Base-by-base conservation (phyloP, 2,888 invertebrate genomes). In the Poecilus cupreus region DNA sequence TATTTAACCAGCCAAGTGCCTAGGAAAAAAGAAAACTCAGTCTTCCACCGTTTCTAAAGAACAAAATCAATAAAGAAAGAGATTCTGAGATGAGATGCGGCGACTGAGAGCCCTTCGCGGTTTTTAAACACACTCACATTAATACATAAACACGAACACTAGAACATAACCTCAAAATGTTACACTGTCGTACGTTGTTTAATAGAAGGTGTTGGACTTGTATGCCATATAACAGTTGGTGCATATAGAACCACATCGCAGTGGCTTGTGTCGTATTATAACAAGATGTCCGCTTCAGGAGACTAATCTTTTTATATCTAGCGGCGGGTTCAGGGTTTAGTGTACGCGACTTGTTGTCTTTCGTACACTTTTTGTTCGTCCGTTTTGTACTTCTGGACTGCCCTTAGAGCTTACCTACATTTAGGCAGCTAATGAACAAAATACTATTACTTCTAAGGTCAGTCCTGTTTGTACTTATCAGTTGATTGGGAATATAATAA, bases 211-310 rank as follows among this genome's bases (percentile, higher is more conserved):
- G 80, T 80, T 72, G 80, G 80, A 43, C 26, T 39, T 51, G 70
- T 37, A 68, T 79, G 22, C 54, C 54, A 72, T 46, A 72, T 80
- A 80, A 72, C 72, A 72, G 68, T 80, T 72, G 72, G 80, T 80
- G 79, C 60, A 60, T 26, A 68, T 68, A 64, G 64, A 64, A 39
- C 51, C 54, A 54, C 54, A 76, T 26, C 49, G 49, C 79, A 79
- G 79, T 79, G 79, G 70, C 80, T 80, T 80, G 57, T 80, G 80
- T 80, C 77, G 77, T 77, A 60, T 43, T 72, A 72, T 80, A 80
- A 80, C 80, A 80, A 80, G 80, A 80, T 80, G 80, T 80, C 74
- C 72, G 80, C 80, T 80, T 80, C 54, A 37, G 26, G 37, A 80
- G 80, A 80, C 80, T 80, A 80, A 80, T 80, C 37, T 57, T 60